Evolutionary conservation across 64 coral and sea anemone genomes (phyloP).

Genomic region (Montipora cactus): DNA sequence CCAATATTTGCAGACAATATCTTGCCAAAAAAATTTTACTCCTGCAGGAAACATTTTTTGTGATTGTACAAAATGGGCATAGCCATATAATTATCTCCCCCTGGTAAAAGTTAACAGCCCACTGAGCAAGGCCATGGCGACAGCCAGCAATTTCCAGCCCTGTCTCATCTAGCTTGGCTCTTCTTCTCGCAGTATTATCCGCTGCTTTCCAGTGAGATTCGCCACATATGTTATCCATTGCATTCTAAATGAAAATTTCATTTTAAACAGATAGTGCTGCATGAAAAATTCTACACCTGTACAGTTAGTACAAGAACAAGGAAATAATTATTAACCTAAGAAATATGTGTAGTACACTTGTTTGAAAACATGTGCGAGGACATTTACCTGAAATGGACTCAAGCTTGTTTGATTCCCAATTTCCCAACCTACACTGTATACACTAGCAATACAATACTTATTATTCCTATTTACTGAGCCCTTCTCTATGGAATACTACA

Average conservation of each 20-base stretch:
- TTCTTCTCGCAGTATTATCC: slow-evolving; percentile 47
- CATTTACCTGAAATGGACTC: no score
- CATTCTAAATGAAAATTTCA: neutral
- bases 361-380: no score
- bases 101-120: slow-evolving; percentile 17
- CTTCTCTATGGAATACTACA: no score
- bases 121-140: slow-evolving; percentile 13
- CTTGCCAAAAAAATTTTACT: slow-evolving; percentile 52
- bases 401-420: no score
- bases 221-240: slow-evolving; percentile 59
- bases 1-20: slow-evolving; percentile 86
- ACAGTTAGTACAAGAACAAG: no score
- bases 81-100: slow-evolving; percentile 15
- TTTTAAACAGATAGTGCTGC: neutral
- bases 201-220: slow-evolving; percentile 75
- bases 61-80: neutral
- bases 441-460: no score
- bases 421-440: no score
- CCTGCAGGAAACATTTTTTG: slow-evolving; percentile 6
- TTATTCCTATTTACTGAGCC: no score
- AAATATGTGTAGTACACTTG: no score
- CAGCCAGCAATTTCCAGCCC: slow-evolving; percentile 67
- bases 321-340: no score
- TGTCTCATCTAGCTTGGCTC: slow-evolving; percentile 62
- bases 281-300: no score